phyloP scores from a whole-genome alignment of 2,797 vertebrate genomes.

The Manis javanica region DNA sequence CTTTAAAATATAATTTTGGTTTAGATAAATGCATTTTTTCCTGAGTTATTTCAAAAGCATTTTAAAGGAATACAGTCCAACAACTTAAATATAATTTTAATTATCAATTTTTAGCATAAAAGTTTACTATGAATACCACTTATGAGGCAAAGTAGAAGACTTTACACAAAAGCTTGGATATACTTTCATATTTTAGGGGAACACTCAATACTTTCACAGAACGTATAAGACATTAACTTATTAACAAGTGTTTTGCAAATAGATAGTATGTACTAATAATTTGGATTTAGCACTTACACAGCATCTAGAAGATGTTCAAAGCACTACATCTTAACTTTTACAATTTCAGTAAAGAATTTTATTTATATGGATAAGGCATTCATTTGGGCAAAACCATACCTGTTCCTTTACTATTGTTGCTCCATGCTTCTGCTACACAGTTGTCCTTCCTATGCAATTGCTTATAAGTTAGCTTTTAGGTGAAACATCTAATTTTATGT shows the following conservation, averaged over 20 bases:
- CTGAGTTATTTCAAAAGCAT: conserved; percentile 1
- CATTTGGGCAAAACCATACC: not conserved
- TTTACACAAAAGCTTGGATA: not conserved
- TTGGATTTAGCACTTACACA: not conserved
- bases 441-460: not conserved
- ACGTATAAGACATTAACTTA: conserved; percentile 13
- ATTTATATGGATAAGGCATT: not conserved
- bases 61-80: not conserved
- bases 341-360: not conserved
- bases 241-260: not conserved
- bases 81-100: conserved; percentile 41
- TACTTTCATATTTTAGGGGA: conserved; percentile 1
- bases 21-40: conserved; percentile 23
- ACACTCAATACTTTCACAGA: not conserved
- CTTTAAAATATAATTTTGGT: not conserved
- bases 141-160: not conserved
- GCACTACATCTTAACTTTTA: not conserved
- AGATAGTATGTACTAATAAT: not conserved
- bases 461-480: not conserved
- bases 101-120: not conserved
- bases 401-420: not conserved
- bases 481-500: conserved; percentile 24
- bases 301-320: not conserved
- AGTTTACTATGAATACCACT: not conserved
- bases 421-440: not conserved